These are phyloP conservation scores for Anthopleura sola DNA, from an alignment of 64 coral and sea anemone genomes.

Conservation along the genomic window DNA sequence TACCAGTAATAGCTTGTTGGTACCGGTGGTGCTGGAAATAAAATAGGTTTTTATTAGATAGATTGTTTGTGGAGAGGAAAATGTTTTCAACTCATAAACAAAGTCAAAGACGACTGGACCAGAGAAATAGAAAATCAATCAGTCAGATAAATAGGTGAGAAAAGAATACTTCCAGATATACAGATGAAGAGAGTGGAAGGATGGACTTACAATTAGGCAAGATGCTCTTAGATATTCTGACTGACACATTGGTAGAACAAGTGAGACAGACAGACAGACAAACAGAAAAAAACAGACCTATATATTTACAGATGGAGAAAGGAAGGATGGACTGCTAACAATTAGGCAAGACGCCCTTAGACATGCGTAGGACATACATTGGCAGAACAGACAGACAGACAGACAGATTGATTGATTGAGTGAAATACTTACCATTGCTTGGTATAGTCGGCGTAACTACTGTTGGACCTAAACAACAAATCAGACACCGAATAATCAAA, in stretches of 20 bases:
- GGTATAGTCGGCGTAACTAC: slow-evolving; percentile 67
- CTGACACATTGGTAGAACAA: too few species aligned
- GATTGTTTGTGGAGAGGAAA: too few species aligned
- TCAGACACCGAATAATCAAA: too few species aligned
- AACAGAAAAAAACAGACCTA: too few species aligned
- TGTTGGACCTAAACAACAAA: slow-evolving; percentile 50
- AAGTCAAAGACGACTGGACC: too few species aligned
- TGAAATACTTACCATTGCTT: slow-evolving; percentile 35
- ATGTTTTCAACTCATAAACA: too few species aligned
- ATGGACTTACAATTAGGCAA: too few species aligned
- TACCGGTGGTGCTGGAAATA: slow-evolving; percentile 63
- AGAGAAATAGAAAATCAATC: not conserved
- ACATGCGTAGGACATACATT: too few species aligned
- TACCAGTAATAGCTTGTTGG: slow-evolving; percentile 93
- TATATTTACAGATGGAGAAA: too few species aligned
- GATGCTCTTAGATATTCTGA: too few species aligned
- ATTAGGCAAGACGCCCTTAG: too few species aligned
- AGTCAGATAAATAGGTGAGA: not conserved
- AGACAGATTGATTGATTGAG: not conserved
- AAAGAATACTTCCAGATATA: not conserved
- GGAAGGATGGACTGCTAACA: too few species aligned
- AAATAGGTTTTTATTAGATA: not conserved
- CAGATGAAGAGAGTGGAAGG: not conserved
- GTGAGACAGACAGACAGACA: not conserved
- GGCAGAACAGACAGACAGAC: not conserved